Percentiles rank a stretch among this genome's conserved stretches.
phyloP scores from a whole-genome alignment of 2,113 vertebrate genomes.

The Poecile atricapillus region DNA sequence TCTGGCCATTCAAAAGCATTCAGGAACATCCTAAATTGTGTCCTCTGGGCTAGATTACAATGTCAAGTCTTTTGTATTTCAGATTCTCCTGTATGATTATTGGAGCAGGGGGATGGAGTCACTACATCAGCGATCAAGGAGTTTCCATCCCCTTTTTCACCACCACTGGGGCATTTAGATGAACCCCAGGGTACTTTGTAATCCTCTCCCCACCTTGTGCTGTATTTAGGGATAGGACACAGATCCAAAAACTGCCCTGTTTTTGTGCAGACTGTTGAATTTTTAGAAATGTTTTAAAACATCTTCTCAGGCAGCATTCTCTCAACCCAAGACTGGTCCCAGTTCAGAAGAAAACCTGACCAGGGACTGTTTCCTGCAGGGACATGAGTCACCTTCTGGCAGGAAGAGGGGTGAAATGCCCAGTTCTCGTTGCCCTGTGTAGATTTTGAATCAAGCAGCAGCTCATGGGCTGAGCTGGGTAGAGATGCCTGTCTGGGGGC shows the following conservation, averaged over 20 bases:
- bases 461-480: neutral
- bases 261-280: neutral
- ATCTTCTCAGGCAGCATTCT: neutral
- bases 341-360: neutral
- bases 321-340: neutral
- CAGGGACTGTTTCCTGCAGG: neutral
- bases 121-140: neutral
- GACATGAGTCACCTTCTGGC: neutral
- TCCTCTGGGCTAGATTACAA: conserved; percentile 9
- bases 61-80: neutral
- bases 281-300: neutral
- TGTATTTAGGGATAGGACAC: neutral
- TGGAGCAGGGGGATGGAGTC: neutral
- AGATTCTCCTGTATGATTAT: neutral
- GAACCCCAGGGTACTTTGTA: neutral
- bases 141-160: neutral
- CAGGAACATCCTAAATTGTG: conserved; percentile 1
- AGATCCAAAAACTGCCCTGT: neutral
- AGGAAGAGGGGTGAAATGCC: neutral
- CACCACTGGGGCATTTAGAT: neutral
- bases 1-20: neutral
- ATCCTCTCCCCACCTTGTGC: rapidly evolving
- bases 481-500: neutral
- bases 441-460: neutral
- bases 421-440: neutral